Conservation (phyloP, 2,888 invertebrate genomes). For the Drosophila tripunctata region DNA sequence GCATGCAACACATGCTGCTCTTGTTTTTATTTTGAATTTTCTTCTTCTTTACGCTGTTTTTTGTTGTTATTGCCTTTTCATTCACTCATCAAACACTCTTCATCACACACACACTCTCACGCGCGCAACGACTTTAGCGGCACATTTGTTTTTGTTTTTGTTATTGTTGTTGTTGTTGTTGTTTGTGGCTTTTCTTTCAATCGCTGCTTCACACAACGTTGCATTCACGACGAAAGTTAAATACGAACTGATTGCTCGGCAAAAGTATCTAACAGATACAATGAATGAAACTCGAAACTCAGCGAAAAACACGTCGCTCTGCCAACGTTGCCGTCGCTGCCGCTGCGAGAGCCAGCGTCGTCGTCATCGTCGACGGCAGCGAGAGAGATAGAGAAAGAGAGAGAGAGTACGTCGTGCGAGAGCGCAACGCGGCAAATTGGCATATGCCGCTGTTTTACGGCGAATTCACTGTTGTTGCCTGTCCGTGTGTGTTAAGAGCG, state of each 20-base stretch:
- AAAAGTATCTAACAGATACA: conserved; percentile 63
- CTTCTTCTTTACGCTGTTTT: conserved; percentile 21
- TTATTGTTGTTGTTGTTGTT: conserved; percentile 34
- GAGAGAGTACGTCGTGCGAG: no score
- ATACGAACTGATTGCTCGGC: conserved; percentile 76
- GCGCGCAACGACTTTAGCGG: conserved; percentile 32
- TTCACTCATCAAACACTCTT: conserved; percentile 37
- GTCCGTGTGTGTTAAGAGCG: no score
- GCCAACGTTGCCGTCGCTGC: conserved; percentile 32
- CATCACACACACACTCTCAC: conserved; percentile 1
- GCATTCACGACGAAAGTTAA: conserved; percentile 82
- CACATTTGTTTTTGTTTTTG: conserved; percentile 31
- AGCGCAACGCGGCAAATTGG: conserved; percentile 22
- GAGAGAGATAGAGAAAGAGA: conserved; percentile 12
- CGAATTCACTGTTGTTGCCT: conserved; percentile 50
- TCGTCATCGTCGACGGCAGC: no score
- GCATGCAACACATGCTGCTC: conserved; percentile 66
- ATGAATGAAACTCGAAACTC: conserved; percentile 81
- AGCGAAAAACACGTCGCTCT: conserved; percentile 31
- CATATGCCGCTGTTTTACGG: conserved; percentile 65
- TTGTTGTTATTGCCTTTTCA: conserved; percentile 30
- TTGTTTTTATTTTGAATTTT: conserved; percentile 24
- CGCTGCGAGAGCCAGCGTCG: conserved; percentile 21
- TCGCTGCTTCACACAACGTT: conserved; percentile 67
- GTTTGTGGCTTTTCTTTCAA: conserved; percentile 30